These are phyloP conservation scores for Motacilla alba DNA, from an alignment of 2,113 vertebrate species.

Conservation along the genomic window DNA sequence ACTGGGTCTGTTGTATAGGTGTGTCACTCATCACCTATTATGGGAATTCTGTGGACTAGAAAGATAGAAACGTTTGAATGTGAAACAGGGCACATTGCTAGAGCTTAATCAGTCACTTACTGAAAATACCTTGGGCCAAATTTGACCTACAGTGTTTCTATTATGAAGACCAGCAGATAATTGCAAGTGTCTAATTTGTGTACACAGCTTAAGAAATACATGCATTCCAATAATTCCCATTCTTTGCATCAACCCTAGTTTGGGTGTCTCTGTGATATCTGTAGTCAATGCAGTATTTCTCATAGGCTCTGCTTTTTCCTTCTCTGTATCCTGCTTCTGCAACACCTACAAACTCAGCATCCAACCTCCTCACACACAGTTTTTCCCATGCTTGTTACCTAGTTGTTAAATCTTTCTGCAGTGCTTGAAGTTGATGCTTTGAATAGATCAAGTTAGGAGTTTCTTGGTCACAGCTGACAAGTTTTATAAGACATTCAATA, in stretches of 20 bases:
- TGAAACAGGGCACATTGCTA: neutral
- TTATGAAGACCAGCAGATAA: slow-evolving; percentile 39
- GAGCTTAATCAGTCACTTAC: neutral
- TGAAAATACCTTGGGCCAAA: neutral
- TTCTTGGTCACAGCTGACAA: slow-evolving; percentile 25
- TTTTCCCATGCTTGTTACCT: slow-evolving; percentile 19
- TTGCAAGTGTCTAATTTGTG: neutral
- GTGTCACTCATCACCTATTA: neutral
- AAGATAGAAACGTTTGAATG: neutral
- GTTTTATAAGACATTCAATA: slow-evolving; percentile 9
- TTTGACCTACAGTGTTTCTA: neutral
- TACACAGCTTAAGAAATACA: neutral
- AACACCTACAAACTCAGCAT: slow-evolving; percentile 57
- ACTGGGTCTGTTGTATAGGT: neutral
- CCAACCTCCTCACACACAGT: neutral
- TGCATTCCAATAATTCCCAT: neutral
- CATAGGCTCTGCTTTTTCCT: slow-evolving; percentile 20
- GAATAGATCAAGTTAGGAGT: slow-evolving; percentile 37
- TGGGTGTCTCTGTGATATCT: neutral
- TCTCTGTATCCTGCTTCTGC: slow-evolving; percentile 43
- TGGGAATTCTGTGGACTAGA: slow-evolving; percentile 8
- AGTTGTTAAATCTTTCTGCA: slow-evolving; percentile 42
- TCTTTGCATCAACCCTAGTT: neutral
- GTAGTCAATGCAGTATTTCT: slow-evolving; percentile 3
- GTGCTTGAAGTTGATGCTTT: slow-evolving; percentile 21